These are phyloP conservation scores for Drosophila aff. DNA, from an alignment of 1,140 invertebrate species.

Conservation along the genomic window DNA sequence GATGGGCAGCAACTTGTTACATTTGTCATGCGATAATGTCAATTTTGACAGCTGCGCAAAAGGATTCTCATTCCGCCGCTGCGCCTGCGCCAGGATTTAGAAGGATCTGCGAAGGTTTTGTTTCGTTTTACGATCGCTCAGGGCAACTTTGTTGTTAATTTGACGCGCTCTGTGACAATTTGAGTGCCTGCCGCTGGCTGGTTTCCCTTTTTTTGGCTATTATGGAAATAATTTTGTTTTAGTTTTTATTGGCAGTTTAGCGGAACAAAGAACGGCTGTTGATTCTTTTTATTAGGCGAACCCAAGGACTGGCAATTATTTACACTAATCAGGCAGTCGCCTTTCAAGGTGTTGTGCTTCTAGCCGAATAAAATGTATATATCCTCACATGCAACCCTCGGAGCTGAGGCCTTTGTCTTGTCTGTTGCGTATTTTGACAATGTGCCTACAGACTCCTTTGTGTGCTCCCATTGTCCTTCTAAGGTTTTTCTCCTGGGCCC, in stretches of 20 bases:
- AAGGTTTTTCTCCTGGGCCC: constrained; percentile 48
- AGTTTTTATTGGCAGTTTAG: constrained; percentile 83
- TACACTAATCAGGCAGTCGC: constrained; percentile 75
- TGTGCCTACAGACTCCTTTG: constrained; percentile 68
- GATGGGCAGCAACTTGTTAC: constrained; percentile 78
- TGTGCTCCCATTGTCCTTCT: constrained; percentile 31
- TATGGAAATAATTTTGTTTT: constrained; percentile 82
- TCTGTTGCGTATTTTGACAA: constrained; percentile 79
- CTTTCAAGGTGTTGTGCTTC: constrained; percentile 52
- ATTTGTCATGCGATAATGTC: constrained; percentile 84
- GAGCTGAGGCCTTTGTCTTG: constrained; percentile 44
- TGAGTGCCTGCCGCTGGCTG: constrained; percentile 27
- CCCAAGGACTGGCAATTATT: constrained; percentile 71
- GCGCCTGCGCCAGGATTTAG: constrained; percentile 39
- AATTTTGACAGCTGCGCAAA: constrained; percentile 81
- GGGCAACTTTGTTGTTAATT: constrained; percentile 83
- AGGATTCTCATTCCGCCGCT: constrained; percentile 39
- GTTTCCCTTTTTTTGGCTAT: constrained; percentile 31
- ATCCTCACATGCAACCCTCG: constrained; percentile 51
- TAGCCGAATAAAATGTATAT: background rate
- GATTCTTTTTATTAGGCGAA: constrained; percentile 57
- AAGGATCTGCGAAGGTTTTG: background rate
- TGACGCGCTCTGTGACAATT: constrained; percentile 69
- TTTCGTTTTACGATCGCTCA: constrained; percentile 48
- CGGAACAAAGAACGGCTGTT: constrained; percentile 64